A percentile compares a stretch with the other conserved stretches of the same genome.
These are phyloP conservation scores for Candoia aspera DNA, from an alignment of 2,113 vertebrate species.

Conservation along the genomic window DNA sequence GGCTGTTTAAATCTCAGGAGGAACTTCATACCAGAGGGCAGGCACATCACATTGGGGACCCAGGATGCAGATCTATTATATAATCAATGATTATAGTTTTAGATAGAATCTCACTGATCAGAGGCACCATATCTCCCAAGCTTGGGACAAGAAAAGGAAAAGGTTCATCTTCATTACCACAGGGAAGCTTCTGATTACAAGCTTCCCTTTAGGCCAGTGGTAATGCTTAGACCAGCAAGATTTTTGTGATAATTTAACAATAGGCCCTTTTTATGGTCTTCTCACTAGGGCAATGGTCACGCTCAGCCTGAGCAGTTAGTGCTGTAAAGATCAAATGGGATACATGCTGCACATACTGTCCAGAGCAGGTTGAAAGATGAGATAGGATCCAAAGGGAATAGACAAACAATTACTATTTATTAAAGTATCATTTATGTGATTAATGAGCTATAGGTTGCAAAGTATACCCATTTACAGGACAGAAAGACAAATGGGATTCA, in stretches of 20 bases:
- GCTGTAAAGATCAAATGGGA: background rate
- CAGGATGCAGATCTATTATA: background rate
- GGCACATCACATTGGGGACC: too few species aligned
- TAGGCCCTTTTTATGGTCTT: background rate
- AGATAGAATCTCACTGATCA: background rate
- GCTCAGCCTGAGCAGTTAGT: background rate
- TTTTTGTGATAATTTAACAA: background rate
- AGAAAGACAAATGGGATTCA: background rate
- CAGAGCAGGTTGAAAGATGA: background rate
- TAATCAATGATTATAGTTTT: background rate
- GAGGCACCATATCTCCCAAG: background rate
- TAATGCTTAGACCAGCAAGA: background rate
- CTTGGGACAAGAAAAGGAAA: background rate
- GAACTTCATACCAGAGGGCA: too few species aligned
- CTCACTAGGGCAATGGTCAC: background rate
- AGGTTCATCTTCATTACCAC: background rate
- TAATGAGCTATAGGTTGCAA: background rate
- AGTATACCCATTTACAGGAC: background rate
- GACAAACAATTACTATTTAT: background rate
- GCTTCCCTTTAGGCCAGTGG: background rate
- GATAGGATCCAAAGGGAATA: background rate
- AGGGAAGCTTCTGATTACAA: too few species aligned
- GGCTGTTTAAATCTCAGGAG: too few species aligned
- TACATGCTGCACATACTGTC: background rate
- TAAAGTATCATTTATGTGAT: background rate